Base-by-base conservation (phyloP, 2,113 vertebrate genomes). In the Spea bombifrons region DNA sequence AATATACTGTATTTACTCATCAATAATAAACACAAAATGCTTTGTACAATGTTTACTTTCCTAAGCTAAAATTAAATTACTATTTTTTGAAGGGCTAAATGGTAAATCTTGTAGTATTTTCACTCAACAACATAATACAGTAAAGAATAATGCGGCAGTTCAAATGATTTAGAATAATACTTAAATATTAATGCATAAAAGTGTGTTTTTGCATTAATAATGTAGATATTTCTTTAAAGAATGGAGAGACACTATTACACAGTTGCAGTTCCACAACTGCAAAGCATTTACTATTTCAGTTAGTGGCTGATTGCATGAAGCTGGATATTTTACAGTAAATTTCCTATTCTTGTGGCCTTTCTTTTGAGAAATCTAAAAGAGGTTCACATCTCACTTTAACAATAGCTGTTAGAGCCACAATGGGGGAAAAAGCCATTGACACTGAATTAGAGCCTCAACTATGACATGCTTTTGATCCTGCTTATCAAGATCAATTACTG, bases 121-220 rank as follows among this genome's bases (percentile, higher is more conserved):
- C 55, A 80, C 74, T 45, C 71, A 72, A 45, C 10, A 44, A 46
- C 70, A 79, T 79, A 74, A 66, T 64, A 43, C n/a, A 73, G 64
- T 67, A 70, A 79, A 80, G 65, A 80, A 80, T 80, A 74, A 74
- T 80, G 53, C 78, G 30, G 65, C 72, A 68, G 64, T 74, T 68
- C 44, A 50, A 80, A 74, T 74, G 71, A 80, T 80, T 80, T 68
- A 80, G 30, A 53, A 68, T 67, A 67, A 80, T 59, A 45, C 71
- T 74, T 67, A 80, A 67, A 74, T 74, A 68, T 72, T 80, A 80
- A 73, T 80, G 78, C 71, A 48, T 80, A 80, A 73, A 80, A 68
- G 78, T 80, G 74, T 74, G 71, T 68, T 74, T 52, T 57, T 50
- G 71, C 52, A 74, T 80, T 80, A 67, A 74, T 68, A 80, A 74